Conservation (phyloP, 64 coral and sea anemone genomes). For the Porites lutea region DNA sequence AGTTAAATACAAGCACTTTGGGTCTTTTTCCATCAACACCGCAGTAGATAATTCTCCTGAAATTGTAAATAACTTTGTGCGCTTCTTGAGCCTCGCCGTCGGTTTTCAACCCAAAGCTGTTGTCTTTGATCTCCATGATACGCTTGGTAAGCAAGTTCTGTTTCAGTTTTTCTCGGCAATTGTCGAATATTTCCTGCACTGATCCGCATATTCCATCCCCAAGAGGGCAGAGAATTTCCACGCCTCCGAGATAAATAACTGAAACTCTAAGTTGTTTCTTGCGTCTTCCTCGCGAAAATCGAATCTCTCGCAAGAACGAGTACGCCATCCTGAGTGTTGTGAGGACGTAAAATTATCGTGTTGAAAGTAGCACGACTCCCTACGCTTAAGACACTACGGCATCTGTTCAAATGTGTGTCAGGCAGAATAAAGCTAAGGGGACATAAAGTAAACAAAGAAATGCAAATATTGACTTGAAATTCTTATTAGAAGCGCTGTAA, state of each 20-base stretch:
- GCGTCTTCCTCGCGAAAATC: neutral
- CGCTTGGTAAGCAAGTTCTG: conserved; percentile 37
- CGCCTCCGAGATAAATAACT: conserved; percentile 69
- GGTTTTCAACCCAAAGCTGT: conserved; percentile 16
- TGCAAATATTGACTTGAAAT: too few relatives aligned
- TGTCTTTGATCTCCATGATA: conserved; percentile 53
- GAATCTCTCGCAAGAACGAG: neutral
- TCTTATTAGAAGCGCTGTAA: too few relatives aligned
- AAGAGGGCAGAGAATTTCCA: conserved; percentile 70
- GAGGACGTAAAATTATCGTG: neutral
- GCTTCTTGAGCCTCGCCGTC: conserved; percentile 11
- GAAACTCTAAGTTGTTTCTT: neutral
- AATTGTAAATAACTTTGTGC: conserved; percentile 27
- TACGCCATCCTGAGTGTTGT: neutral
- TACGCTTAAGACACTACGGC: neutral
- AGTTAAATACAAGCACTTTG: conserved; percentile 73
- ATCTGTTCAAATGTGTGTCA: neutral
- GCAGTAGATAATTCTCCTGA: conserved; percentile 69
- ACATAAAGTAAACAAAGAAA: too few relatives aligned
- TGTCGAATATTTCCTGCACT: conserved; percentile 70
- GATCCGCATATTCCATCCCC: conserved; percentile 75
- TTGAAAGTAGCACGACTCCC: neutral
- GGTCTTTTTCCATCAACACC: conserved; percentile 66
- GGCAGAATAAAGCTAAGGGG: neutral
- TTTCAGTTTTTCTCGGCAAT: conserved; percentile 29